Conservation (phyloP, 2,113 vertebrate species). For the Engystomops pustulosus region DNA sequence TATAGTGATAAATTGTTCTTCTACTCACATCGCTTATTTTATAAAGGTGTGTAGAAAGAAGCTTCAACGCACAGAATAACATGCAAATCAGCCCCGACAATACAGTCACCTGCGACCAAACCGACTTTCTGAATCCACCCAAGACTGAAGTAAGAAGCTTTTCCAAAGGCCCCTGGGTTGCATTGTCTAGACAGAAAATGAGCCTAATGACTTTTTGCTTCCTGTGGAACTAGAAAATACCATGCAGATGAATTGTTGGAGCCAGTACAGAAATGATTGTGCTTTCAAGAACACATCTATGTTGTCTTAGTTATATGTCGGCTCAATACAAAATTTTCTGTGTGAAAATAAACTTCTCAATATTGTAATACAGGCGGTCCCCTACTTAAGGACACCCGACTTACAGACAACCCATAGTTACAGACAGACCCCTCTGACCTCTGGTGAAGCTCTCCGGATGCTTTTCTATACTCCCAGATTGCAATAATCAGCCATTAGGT, state of each 20-base stretch:
- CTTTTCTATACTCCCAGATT: too few species aligned
- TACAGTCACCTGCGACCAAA: constrained; percentile 63
- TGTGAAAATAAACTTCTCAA: too few species aligned
- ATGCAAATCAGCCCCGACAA: not conserved
- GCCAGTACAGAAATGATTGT: constrained; percentile 43
- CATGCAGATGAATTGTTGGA: not conserved
- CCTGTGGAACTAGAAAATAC: constrained; percentile 61
- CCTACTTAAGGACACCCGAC: too few species aligned
- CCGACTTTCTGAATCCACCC: constrained; percentile 62
- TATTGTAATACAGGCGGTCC: too few species aligned
- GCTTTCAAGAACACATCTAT: not conserved
- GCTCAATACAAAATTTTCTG: too few species aligned
- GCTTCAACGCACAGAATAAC: not conserved
- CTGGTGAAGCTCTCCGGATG: too few species aligned
- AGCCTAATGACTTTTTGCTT: constrained; percentile 71
- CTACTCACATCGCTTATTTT: not conserved
- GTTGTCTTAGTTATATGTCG: not conserved
- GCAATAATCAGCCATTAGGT: too few species aligned
- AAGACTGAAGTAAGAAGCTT: constrained; percentile 54
- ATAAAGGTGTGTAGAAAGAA: not conserved
- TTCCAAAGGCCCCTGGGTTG: constrained; percentile 69
- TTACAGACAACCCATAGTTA: too few species aligned
- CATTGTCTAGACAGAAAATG: constrained; percentile 74
- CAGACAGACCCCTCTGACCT: too few species aligned
- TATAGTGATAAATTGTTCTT: too few species aligned